Evolutionary conservation across 2,113 vertebrate genomes (phyloP), one percentile per base, ranked within the genome.

Genomic region (Colossoma macropomum): DNA sequence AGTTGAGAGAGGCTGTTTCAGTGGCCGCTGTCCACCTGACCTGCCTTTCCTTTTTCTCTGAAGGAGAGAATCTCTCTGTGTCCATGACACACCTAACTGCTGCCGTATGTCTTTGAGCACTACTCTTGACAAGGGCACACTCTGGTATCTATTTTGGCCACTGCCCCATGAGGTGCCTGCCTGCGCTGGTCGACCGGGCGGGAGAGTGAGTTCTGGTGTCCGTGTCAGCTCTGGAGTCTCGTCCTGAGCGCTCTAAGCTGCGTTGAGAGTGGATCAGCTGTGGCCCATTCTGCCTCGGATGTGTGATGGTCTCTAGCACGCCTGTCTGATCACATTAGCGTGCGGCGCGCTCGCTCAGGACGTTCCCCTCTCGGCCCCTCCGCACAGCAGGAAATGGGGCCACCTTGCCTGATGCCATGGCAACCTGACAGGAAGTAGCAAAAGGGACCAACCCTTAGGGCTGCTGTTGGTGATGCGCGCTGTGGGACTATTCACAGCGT

Each of bases 321-420:
- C 88, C 59, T 90, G 88, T 88, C 90, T 87, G 85, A 88, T 89
- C 80, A 3, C 82, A 88, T 91, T 90, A 91, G 75, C 71, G 48
- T 79, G 34, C 34, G 50, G 66, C 68, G 82, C 77, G 54, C 72
- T 71, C 56, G 34, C 69, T 85, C 75, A 87, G 85, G 87, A 86
- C 75, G 34, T 72, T 62, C 76, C 78, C 78, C 84, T 88, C 68
- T 63, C 54, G 80, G 85, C 75, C 85, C 82, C 78, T 82, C 73
- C 45, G 59, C 50, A 27, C 48, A 77, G 82, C 85, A 88, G 80
- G 76, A 88, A 90, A 90, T 81, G 77, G 89, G 88, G 90, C 86
- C 87, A 91, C 85, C 87, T 87, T 85, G 82, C 86, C 80, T 80
- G 86, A 82, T 87, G 85, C 86, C 90, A 91, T 91, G 89, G 90